Evolutionary conservation across 2,113 vertebrate species (phyloP), one percentile per base, ranked within the genome.

Genomic region (Riparia riparia): DNA sequence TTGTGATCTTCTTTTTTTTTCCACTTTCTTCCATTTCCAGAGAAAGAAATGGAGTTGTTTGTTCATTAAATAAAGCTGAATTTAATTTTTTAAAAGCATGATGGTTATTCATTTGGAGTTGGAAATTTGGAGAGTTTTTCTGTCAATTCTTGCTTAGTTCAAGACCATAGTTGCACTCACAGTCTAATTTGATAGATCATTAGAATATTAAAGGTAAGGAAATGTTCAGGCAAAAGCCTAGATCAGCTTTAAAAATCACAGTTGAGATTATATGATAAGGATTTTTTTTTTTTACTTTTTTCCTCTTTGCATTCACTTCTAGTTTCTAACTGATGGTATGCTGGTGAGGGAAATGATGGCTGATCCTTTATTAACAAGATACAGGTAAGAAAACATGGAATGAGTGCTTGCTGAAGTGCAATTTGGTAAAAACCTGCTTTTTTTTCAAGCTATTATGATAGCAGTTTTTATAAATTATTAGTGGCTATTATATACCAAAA

Each of bases 301-400:
- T 90, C 96, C 42, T 47, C 11, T 94, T 81, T 44, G 37, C 42
- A 53, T 96, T 92, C 54, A 42, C 63, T 95, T 96, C 83, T 95
- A 99, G 99, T 99, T 99, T 97, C 97, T 99, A 34, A 99, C 99
- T 45, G 99, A 99, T 97, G 99, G 99, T 29, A 99, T 99, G 99
- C 97, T 99, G 95, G 99, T 99, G 74, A 98, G 99, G 81, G 99
- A 99, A 97, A 99, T 99, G 99, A 99, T 99, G 99, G 97, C 99
- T 19, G 99, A 99, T 95, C 99, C 99, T 31, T 97, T 99, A 77
- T 96, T 99, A 97, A 99, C 99, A 94, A 99, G 98, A 97, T 99
- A 99, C 95, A 99, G 99, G 99, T 99, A 97, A 93, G 76, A 76
- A 64, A 70, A 37, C 14, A 39, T 47, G 28, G 10, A 44, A 28